Evolutionary conservation across 2,113 vertebrate species (phyloP), one percentile per base, ranked within the genome.

Genomic region (Myxocyprinus asiaticus): DNA sequence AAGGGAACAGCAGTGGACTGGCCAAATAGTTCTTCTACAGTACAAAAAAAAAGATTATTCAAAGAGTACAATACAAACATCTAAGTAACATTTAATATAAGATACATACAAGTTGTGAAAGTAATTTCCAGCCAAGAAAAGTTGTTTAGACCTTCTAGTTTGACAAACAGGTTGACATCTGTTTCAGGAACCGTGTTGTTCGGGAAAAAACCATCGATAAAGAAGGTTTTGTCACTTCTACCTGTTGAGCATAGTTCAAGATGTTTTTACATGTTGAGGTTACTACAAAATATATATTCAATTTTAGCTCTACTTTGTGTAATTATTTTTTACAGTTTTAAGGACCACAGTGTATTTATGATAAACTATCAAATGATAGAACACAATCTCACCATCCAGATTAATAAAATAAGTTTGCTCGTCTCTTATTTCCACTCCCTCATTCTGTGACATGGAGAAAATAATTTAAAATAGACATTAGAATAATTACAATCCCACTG

Each of bases 161-260:
- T 90, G 77, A 91, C 12, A 14, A 93, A 92, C 45, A 93, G 65
- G 72, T 91, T 93, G 68, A 85, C 77, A 42, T 0, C 9, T 5
- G 86, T 79, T 10, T 55, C 90, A 0, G 92, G 92, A 51, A 93
- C 80, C 5, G 51, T 86, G 33, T 83, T 81, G 61, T 86, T 83
- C 44, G 91, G 91, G 55, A 91, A 79, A 42, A 11, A 3, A 66
- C 88, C 92, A 70, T 90, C 59, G 64, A 91, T 80, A 1, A 0
- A 4, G 0, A 89, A 0, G 56, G 0, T 64, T 0, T 12, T 7
- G 3, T 43, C 6, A 67, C 71, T 82, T 10, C 0, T 86, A 5
- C 78, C 92, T 93, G 33, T 68, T 33, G 78, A 67, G 4, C n/a
- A 86, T 9, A 80, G 17, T 4, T 9, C 15, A 65, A 53, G 9